Conservation (phyloP, 2,797 vertebrate species). For the Gallinago solitaria region DNA sequence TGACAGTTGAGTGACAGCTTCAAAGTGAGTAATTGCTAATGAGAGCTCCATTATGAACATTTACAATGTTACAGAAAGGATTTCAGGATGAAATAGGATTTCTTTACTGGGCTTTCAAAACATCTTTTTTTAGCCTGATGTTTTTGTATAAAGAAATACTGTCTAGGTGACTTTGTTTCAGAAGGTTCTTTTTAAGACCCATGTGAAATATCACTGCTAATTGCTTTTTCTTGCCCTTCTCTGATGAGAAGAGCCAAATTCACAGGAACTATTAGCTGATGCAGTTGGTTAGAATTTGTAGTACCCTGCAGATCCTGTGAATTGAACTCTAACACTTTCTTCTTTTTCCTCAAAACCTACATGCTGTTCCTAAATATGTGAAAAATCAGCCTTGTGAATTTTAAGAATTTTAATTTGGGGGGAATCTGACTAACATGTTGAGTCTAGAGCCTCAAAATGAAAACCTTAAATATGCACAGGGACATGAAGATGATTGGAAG, state of each 20-base stretch:
- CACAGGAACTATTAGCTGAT: background rate
- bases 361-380: background rate
- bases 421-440: background rate
- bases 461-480: background rate
- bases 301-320: background rate
- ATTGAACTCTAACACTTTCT: background rate
- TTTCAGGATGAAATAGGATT: conserved; percentile 28
- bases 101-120: conserved; percentile 46
- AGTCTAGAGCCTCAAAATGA: background rate
- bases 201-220: background rate
- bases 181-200: background rate
- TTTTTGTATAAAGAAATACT: background rate
- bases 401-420: background rate
- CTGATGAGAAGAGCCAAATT: background rate
- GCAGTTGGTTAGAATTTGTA: background rate
- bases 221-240: background rate
- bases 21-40: conserved; percentile 61
- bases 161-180: background rate
- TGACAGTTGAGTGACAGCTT: conserved; percentile 70
- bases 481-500: no score
- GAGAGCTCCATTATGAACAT: conserved; percentile 35
- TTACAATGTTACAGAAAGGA: conserved; percentile 37
- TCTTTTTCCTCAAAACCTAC: background rate
- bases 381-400: background rate
- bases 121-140: background rate